phyloP scores from a whole-genome alignment of 2,888 invertebrate genomes.

The Horisme vitalbata region DNA sequence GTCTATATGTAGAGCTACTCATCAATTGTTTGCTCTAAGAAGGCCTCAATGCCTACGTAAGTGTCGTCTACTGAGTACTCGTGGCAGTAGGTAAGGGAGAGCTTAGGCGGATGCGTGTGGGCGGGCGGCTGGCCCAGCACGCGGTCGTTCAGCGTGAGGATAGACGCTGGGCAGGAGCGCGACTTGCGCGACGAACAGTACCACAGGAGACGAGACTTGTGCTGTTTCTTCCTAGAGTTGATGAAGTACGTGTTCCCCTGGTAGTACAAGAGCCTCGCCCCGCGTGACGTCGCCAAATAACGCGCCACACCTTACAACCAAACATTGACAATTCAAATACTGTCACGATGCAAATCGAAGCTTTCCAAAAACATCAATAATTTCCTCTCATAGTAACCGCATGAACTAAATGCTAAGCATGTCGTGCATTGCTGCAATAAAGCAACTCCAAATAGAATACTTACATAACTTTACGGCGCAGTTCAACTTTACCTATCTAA shows the following conservation, averaged over 20 bases:
- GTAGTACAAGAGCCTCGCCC: slow-evolving; percentile 57
- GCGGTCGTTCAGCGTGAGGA: slow-evolving; percentile 53
- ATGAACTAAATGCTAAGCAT: slow-evolving; percentile 14
- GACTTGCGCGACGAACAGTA: slow-evolving; percentile 65
- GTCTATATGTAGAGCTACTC: slow-evolving; percentile 1
- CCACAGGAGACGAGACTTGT: slow-evolving; percentile 55
- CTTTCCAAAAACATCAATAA: neutral
- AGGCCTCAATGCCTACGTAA: slow-evolving; percentile 24
- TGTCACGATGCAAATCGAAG: neutral
- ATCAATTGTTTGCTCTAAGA: slow-evolving; percentile 23
- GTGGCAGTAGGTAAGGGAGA: slow-evolving; percentile 37
- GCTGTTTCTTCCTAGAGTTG: slow-evolving; percentile 52
- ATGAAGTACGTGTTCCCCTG: slow-evolving; percentile 63
- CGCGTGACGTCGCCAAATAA: slow-evolving; percentile 56
- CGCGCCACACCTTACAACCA: slow-evolving; percentile 42
- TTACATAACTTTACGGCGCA: slow-evolving; percentile 13
- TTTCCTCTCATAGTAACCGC: neutral
- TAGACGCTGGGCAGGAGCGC: slow-evolving; percentile 55
- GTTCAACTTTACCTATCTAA: neutral
- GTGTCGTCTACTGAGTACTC: slow-evolving; percentile 21
- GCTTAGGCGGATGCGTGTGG: slow-evolving; percentile 62
- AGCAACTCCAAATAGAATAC: slow-evolving; percentile 13
- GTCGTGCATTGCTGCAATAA: slow-evolving; percentile 16
- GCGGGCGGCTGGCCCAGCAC: slow-evolving; percentile 53
- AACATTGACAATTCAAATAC: slow-evolving; percentile 21